Base-by-base conservation (phyloP, 1,140 invertebrate genomes). In the Aethina tumida region DNA sequence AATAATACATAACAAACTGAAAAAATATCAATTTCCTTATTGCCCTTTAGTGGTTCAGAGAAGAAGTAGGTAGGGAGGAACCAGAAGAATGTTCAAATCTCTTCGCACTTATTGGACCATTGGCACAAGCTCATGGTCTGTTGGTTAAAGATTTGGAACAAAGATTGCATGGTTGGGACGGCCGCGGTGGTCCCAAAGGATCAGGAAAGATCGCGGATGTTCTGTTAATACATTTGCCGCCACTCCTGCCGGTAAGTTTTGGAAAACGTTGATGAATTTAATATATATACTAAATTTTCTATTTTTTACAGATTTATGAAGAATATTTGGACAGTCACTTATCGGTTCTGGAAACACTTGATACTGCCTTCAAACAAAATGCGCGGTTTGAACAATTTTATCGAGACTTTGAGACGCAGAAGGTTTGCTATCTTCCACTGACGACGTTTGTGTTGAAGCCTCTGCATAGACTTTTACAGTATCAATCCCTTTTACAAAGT, bases 361-460 rank as follows among this genome's bases (percentile, higher is more conserved):
- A 90, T 56, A 68, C 73, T 19, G 73, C 78, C 13, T 81, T 80
- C 50, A 74, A 77, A 47, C 71, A 70, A 9, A 84, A 82, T 35
- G 67, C 70, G 41, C 69, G 73, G 17, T 90, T 92, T 63, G 82
- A 89, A 48, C 75, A 81, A 49, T 56, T 85, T 4, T 90, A 86
- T 56, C 69, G 79, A 22, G 84, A 89, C 26, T 90, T 93, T 64
- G 89, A 94, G 58, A 71, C 75, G 24, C 81, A 88, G 54, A 84
- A 85, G 64, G 74, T 89, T 25, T 88, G 84, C 54, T 88, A 87
- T 57, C 67, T 96, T 36, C 91, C 92, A 30, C 68, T 96, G 21
- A 84, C 83, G 9, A 77, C 80, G 16, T 84, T 96, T 55, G 68
- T 95, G 15, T 66, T 96, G 33, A 90, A 92, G 56, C 92, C 93